A percentile compares a stretch with the other conserved stretches of the same genome.
Conservation (phyloP, 2,797 vertebrate species). For the Gila robusta region DNA sequence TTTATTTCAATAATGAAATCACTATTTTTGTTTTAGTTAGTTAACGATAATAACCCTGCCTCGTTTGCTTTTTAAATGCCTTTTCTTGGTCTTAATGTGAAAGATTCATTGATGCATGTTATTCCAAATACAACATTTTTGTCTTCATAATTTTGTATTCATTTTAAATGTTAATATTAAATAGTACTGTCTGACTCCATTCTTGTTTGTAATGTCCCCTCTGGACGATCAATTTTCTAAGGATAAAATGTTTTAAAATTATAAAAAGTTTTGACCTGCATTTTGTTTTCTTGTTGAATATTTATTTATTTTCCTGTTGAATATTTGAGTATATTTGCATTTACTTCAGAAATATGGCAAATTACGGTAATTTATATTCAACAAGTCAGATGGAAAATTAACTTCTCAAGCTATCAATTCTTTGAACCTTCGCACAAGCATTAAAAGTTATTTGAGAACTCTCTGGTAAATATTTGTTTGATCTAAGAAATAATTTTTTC, state of each 20-base stretch:
- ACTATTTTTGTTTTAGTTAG: not conserved
- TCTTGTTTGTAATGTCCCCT: not conserved
- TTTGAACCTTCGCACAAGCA: not conserved
- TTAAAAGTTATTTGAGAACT: not conserved
- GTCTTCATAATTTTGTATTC: not conserved
- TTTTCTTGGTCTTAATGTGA: not conserved
- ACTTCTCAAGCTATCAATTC: not conserved
- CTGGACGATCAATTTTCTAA: not conserved
- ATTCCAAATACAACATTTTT: not conserved
- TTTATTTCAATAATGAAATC: not conserved
- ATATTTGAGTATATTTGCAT: not conserved
- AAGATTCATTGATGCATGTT: not conserved
- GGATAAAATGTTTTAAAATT: not conserved
- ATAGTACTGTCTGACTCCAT: not conserved
- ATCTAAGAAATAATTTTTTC: not conserved
- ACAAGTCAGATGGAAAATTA: not conserved
- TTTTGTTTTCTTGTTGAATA: not conserved
- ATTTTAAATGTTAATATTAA: not conserved
- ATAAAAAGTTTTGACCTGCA: not conserved
- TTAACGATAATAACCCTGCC: not conserved
- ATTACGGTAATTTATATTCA: not conserved
- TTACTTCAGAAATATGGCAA: not conserved
- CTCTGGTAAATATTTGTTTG: slow-evolving; percentile 29
- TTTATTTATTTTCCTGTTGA: not conserved
- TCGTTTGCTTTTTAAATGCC: not conserved